Evolutionary conservation across 2,113 vertebrate species (phyloP), one percentile per base, ranked within the genome.

Genomic region (Onychostruthus taczanowskii): DNA sequence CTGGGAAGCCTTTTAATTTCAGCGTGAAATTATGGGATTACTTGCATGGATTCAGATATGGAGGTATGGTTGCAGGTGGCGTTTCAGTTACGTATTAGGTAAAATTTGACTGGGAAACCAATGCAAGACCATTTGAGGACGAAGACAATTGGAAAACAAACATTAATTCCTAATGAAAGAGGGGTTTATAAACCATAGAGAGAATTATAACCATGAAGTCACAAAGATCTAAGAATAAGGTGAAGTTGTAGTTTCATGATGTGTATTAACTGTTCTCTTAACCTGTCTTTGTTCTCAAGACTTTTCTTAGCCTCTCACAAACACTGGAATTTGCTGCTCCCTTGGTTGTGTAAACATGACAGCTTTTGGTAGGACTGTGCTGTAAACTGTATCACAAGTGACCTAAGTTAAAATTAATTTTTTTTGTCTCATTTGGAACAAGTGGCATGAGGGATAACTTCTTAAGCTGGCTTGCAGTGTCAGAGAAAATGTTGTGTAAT

Each of bases 401-500:
- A 68, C 62, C 26, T 31, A 64, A 31, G 28, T 79, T 50, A 78
- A 77, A 67, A 31, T 31, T 26, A 13, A 2, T 23, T 35, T 37
- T 67, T 67, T 62, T 47, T 43, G 9, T 33, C 23, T 55, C 23
- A 70, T 68, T 89, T 77, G 75, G 47, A 89, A 75, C 43, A 93
- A 91, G 77, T 93, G 63, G 50, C 59, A 88, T 0, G 1, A 73
- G 46, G 63, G 59, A 26, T 80, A 50, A 73, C 66, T 82, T 84
- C 50, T 87, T 93, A n/a, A 82, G 30, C 11, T 56, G 77, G 7
- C 23, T 91, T 93, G 33, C 69, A 84, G 0, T 73, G 56, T 81
- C 37, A 87, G 44, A 61, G 53, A 82, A 87, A 70, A 76, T 26
- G 37, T 93, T 94, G 90, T 90, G 88, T 85, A 94, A 93, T 70